phyloP scores from a whole-genome alignment of 2,113 vertebrate genomes.

The Dasyprocta punctata region DNA sequence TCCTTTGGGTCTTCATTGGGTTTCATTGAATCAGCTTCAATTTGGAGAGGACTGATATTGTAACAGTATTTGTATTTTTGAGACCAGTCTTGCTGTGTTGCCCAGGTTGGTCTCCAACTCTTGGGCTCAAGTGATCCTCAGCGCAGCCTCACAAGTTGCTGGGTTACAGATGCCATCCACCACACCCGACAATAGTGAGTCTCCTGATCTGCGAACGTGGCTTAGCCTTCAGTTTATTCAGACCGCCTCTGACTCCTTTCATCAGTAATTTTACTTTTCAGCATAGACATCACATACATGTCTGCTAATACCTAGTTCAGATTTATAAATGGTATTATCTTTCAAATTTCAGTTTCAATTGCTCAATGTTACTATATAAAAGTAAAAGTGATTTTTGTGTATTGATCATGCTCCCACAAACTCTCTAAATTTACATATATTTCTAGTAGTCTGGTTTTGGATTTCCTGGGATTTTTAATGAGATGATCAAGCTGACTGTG shows the following conservation, averaged over 20 bases:
- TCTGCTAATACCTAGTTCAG: neutral
- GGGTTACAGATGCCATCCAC: neutral
- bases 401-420: neutral
- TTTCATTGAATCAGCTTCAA: neutral
- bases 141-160: neutral
- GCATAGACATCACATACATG: neutral
- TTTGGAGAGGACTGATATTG: neutral
- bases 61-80: neutral
- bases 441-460: neutral
- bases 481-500: neutral
- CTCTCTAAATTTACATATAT: neutral
- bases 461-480: neutral
- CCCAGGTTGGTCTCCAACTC: neutral
- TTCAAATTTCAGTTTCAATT: conserved; percentile 12
- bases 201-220: neutral
- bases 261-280: neutral
- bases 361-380: neutral
- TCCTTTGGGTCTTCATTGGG: neutral
- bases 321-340: neutral
- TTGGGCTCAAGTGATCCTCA: neutral
- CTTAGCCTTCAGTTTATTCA: neutral
- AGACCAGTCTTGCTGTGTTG: neutral
- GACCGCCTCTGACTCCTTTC: neutral
- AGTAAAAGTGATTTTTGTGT: neutral
- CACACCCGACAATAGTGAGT: neutral